Conservation (phyloP, 2,113 vertebrate species). For the Nesogale talazaci region DNA sequence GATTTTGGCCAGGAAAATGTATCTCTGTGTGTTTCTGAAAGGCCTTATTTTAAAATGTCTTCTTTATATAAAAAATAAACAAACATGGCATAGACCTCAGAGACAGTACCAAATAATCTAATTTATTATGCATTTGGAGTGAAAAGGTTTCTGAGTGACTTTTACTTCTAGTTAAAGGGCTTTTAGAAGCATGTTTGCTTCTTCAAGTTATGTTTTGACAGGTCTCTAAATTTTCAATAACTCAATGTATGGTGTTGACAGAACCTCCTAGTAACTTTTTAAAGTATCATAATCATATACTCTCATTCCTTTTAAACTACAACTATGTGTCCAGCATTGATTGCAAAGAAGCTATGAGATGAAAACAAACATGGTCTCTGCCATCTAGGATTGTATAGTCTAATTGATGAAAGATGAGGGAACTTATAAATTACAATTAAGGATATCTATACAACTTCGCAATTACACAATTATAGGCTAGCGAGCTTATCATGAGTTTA, state of each 20-base stretch:
- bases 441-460: not conserved
- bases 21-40: not conserved
- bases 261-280: slow-evolving; percentile 13
- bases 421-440: not conserved
- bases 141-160: slow-evolving; percentile 41
- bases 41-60: slow-evolving; percentile 46
- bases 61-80: slow-evolving; percentile 51
- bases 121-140: slow-evolving; percentile 49
- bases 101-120: slow-evolving; percentile 44
- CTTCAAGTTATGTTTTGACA: slow-evolving; percentile 53
- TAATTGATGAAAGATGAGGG: not conserved
- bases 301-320: slow-evolving; percentile 3
- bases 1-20: slow-evolving; percentile 49
- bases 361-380: not conserved
- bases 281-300: slow-evolving; percentile 39
- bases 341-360: slow-evolving; percentile 10
- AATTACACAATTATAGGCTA: not conserved
- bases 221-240: slow-evolving; percentile 23
- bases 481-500: not conserved
- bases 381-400: not conserved
- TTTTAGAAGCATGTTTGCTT: slow-evolving; percentile 54
- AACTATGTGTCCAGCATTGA: not conserved
- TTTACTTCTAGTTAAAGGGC: slow-evolving; percentile 51
- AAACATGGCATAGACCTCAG: not conserved
- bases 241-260: slow-evolving; percentile 20